Percentiles rank a stretch among this genome's conserved stretches.
These are phyloP conservation scores for Medauroidea extradentata DNA, from an alignment of 1,140 invertebrate genomes.

Conservation along the genomic window DNA sequence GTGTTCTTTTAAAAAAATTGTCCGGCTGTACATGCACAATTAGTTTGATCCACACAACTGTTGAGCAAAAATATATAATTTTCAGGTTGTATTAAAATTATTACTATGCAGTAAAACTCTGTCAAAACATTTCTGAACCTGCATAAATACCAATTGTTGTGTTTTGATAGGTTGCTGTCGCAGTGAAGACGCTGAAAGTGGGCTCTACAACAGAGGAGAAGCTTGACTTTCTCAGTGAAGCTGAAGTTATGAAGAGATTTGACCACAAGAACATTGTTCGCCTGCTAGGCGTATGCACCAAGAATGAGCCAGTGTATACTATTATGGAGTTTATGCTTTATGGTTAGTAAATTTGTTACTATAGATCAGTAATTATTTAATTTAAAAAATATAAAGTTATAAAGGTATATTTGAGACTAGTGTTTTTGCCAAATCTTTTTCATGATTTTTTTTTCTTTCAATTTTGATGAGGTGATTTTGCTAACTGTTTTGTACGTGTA, in stretches of 20 bases:
- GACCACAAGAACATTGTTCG: constrained; percentile 87
- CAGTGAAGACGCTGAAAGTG: constrained; percentile 85
- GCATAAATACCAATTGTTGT: no score
- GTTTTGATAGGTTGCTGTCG: constrained; percentile 59
- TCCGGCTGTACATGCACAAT: no score
- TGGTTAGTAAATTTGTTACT: constrained; percentile 57
- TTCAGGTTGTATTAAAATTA: not conserved
- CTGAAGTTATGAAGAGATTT: constrained; percentile 88
- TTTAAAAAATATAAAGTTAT: no score
- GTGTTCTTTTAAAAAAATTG: no score
- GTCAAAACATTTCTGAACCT: no score
- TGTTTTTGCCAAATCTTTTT: no score
- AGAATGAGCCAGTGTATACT: constrained; percentile 79
- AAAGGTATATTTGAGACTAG: no score
- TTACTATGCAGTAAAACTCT: not conserved
- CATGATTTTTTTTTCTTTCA: no score
- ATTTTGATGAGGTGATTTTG: no score
- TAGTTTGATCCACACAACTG: not conserved
- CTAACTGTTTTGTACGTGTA: no score
- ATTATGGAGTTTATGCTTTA: constrained; percentile 94
- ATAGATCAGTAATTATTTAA: no score
- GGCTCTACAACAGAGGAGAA: constrained; percentile 81
- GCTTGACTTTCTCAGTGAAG: constrained; percentile 89
- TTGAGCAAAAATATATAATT: not conserved
- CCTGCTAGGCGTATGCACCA: constrained; percentile 79